Base-by-base conservation (phyloP, 2,888 invertebrate genomes). In the Hydrotaea cyrtoneurina region DNA sequence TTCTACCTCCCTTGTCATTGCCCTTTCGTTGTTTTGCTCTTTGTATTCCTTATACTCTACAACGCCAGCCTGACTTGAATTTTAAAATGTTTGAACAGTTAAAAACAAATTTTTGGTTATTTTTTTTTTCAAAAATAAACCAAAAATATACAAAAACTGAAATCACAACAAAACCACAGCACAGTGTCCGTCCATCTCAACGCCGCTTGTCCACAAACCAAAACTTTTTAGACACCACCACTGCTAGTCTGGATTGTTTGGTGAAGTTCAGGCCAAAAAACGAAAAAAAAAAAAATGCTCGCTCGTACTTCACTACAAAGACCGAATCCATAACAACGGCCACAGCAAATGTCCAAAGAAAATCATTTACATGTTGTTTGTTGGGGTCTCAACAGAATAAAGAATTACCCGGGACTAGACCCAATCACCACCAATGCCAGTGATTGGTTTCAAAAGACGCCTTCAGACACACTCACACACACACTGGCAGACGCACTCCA, bases 351-450 rank as follows among this genome's bases (percentile, higher is more conserved):
- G 50, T 74, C 17, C 15, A 21, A n/a, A 15, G 53, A 78, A 74
- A 78, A 69, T 78, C 55, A 77, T 78, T 78, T 78, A 74, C 69
- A 78, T 62, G 15, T 62, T 78, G 74, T 72, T 46, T 26, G 10
- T 59, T 13, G 2, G 50, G 31, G 17, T 74, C 59, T 36, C 26
- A 50, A 46, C 17, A 26, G 59, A 5, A 72, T 46, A 15, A 69
- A 78, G 77, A 59, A 57, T 59, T 59, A 21, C 26, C 15, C 59
- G 26, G 26, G 15, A 59, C 0, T 13, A 59, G 26, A 26, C 59
- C 59, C 59, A 59, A 59, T 59, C 59, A 59, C 11, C 59, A 26
- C 23, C 15, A 21, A 1, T 10, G 39, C 39, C 23, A 23, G 1
- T 59, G 21, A 23, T 59, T 23, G 59, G 55, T 15, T 59, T 57